Evolutionary conservation across 2,888 invertebrate genomes (phyloP), one percentile per base, ranked within the genome.

Genomic region (Caenorhabditis wallacei): DNA sequence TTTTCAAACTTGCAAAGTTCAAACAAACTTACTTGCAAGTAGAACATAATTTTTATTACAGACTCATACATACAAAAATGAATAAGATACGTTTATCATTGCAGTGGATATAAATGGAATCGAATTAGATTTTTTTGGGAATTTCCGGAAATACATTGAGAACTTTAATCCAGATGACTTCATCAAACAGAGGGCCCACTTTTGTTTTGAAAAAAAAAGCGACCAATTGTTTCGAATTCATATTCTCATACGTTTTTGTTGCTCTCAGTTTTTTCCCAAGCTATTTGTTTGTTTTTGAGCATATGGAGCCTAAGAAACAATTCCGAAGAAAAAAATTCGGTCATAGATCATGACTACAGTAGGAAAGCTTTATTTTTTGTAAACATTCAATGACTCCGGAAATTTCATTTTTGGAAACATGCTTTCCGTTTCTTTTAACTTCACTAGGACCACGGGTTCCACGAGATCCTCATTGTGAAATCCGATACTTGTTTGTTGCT

Each of bases 401-500:
- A 64, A 24, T 11, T 37, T 48, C 13, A 13, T 0, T 43, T 37
- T 51, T 37, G 43, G n/a, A 69, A 56, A 35, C 43, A 37, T 8
- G 18, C 35, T 43, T 37, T 20, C 51, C 40, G 22, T 46, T 24
- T 10, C 40, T 37, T 1, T 43, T 46, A 20, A 46, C 57, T 71
- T 61, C 59, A 64, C 51, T 35, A 66, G 48, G 48, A 78, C 78
- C 78, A 78, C 78, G 78, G 69, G 76, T 76, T 68, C 20, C 54
- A 68, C 59, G 63, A 56, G 40, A 59, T 68, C 46, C 48, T 56
- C 61, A 53, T 72, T 64, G 68, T 69, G 78, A 78, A 78, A 78
- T 51, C n/a, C 16, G 78, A 78, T 78, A 78, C 69, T 78, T 69
- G 78, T 78, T 78, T 78, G 78, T 78, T 78, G 57, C 69, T 63